Percentiles rank a stretch among this genome's conserved stretches.
Evolutionary conservation across 2,797 vertebrate species (phyloP).

Genomic region (Thunnus albacares): DNA sequence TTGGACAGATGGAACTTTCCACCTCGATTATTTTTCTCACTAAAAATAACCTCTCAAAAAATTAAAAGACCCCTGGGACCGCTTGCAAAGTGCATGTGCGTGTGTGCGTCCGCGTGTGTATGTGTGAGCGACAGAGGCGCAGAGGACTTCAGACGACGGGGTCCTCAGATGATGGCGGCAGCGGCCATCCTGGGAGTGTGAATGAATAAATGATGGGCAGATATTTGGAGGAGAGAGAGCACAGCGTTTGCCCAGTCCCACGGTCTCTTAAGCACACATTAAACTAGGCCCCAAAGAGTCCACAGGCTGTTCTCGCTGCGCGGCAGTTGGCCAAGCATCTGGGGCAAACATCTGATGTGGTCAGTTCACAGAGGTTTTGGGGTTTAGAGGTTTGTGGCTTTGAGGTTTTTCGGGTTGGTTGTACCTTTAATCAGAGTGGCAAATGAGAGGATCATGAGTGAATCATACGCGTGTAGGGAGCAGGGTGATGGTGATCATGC

Average conservation of each 20-base stretch:
- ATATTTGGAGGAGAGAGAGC: constrained; percentile 72
- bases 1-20: constrained; percentile 91
- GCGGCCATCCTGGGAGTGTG: constrained; percentile 67
- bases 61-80: constrained; percentile 88
- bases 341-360: constrained; percentile 77
- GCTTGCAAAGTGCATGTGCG: constrained; percentile 76
- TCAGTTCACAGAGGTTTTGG: constrained; percentile 56
- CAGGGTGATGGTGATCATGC: constrained; percentile 35
- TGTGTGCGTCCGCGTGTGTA: constrained; percentile 33
- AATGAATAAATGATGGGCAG: constrained; percentile 85
- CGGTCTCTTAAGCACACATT: constrained; percentile 79
- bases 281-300: constrained; percentile 63
- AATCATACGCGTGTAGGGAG: constrained; percentile 19
- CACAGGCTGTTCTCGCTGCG: constrained; percentile 51
- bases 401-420: constrained; percentile 54
- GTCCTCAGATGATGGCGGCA: constrained; percentile 71
- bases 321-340: constrained; percentile 73
- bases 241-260: constrained; percentile 53
- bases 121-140: constrained; percentile 74
- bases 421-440: constrained; percentile 59
- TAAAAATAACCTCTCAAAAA: constrained; percentile 89
- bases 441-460: constrained; percentile 47
- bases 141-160: constrained; percentile 69
- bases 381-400: constrained; percentile 47
- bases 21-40: constrained; percentile 88